Percentiles rank a stretch among this genome's conserved stretches.
Evolutionary conservation across 1,140 invertebrate species (phyloP).

Genomic region (Lepidostoma basale): DNA sequence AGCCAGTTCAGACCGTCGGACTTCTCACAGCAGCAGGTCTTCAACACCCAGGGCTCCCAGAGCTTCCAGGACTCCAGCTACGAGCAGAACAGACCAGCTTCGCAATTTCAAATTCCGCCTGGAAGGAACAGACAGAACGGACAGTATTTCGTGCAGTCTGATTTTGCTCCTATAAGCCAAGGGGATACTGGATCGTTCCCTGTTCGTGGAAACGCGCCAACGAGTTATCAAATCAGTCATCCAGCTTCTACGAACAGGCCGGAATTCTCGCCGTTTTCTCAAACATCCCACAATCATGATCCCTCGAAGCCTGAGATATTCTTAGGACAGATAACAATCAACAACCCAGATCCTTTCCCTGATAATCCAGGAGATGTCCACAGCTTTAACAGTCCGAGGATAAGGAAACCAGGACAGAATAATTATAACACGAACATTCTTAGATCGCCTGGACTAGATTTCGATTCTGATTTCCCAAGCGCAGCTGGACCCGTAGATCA

Average conservation of each 20-base stretch:
- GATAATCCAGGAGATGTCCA: constrained; percentile 38
- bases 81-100: constrained; percentile 49
- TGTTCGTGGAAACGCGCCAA: constrained; percentile 54
- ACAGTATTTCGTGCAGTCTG: constrained; percentile 57
- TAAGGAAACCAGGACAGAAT: constrained; percentile 31
- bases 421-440: constrained; percentile 33
- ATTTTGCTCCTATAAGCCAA: constrained; percentile 48
- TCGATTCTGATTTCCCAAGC: constrained; percentile 47
- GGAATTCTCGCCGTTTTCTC: constrained; percentile 55
- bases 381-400: constrained; percentile 33
- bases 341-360: constrained; percentile 60
- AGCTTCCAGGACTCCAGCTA: constrained; percentile 18
- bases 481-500: constrained; percentile 58
- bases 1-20: constrained; percentile 33
- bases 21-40: constrained; percentile 25
- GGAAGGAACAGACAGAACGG: constrained; percentile 56
- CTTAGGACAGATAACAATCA: constrained; percentile 64
- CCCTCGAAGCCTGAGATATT: constrained; percentile 65
- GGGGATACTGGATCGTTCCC: constrained; percentile 49
- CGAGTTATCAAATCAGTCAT: constrained; percentile 57
- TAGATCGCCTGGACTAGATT: constrained; percentile 24
- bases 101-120: constrained; percentile 57
- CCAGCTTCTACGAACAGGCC: constrained; percentile 58
- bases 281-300: constrained; percentile 59
- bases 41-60: constrained; percentile 32